Percentiles rank a stretch among this genome's conserved stretches.
Evolutionary conservation across 2,797 vertebrate species (phyloP).

Genomic region (Uromys caudimaculatus): DNA sequence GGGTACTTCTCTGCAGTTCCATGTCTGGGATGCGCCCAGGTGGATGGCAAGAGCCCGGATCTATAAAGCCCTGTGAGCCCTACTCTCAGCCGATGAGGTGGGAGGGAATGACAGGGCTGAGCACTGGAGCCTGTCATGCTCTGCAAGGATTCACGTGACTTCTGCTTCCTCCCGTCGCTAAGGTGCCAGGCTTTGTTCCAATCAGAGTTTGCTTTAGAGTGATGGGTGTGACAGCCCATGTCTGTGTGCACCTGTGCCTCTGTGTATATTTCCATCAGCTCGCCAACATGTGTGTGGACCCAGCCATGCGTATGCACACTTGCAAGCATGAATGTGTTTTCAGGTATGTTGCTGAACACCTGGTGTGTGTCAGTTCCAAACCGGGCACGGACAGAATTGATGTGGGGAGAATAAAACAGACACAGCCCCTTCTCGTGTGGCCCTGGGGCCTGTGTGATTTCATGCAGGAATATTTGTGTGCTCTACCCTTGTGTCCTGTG

Average conservation of each 20-base stretch:
- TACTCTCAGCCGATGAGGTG: neutral
- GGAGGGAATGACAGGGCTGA: neutral
- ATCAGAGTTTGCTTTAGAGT: conserved; percentile 26
- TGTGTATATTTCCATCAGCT: neutral
- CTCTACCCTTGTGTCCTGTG: neutral
- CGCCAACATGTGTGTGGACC: neutral
- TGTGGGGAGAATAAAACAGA: neutral
- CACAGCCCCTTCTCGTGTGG: neutral
- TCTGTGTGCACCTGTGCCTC: neutral
- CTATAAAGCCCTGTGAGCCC: neutral
- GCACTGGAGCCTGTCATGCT: neutral
- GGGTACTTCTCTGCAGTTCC: neutral
- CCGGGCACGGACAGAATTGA: neutral
- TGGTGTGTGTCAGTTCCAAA: too few relatives aligned
- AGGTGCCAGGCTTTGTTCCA: neutral
- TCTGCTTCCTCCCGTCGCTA: neutral
- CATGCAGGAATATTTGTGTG: neutral
- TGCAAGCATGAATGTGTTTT: neutral
- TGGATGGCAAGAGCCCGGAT: neutral
- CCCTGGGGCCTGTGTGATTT: neutral
- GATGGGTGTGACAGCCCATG: neutral
- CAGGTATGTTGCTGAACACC: neutral
- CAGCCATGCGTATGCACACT: neutral
- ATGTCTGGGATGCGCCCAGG: neutral
- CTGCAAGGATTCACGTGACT: neutral